Conservation (phyloP, 2,888 invertebrate genomes). For the Latrodectus elegans region DNA sequence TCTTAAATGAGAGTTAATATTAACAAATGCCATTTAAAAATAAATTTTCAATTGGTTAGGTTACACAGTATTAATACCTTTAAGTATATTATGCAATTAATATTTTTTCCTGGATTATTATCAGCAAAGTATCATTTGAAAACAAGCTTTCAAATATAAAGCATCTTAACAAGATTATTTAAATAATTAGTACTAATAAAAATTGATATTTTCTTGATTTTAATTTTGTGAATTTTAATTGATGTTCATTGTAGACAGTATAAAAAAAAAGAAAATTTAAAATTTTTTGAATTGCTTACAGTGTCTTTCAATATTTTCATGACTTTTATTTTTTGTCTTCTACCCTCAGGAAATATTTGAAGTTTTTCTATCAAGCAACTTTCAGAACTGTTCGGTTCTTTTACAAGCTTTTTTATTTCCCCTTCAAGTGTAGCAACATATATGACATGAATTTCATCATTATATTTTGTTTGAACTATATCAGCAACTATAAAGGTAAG, state of each 20-base stretch:
- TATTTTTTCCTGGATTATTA: neutral
- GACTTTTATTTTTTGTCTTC: slow-evolving; percentile 83
- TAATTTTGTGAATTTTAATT: no score
- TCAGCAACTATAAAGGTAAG: slow-evolving; percentile 83
- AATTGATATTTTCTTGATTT: no score
- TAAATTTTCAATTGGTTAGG: no score
- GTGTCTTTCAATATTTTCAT: slow-evolving; percentile 78
- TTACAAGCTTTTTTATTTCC: slow-evolving; percentile 85
- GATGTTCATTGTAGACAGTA: no score
- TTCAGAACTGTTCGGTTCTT: slow-evolving; percentile 80
- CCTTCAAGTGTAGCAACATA: slow-evolving; percentile 87
- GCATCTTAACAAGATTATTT: no score
- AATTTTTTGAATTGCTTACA: slow-evolving; percentile 76
- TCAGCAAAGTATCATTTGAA: neutral
- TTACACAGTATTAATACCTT: no score
- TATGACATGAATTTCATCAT: slow-evolving; percentile 82
- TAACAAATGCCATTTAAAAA: no score
- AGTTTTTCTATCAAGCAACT: slow-evolving; percentile 90
- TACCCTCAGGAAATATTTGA: slow-evolving; percentile 81
- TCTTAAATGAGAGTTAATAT: no score
- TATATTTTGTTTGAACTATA: slow-evolving; percentile 83
- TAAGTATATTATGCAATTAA: neutral
- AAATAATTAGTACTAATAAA: no score
- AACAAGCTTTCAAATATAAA: no score
- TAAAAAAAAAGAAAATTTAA: neutral